These are phyloP conservation scores for Pristionchus maxplancki DNA, from an alignment of 2,888 invertebrate species.

Conservation along the genomic window DNA sequence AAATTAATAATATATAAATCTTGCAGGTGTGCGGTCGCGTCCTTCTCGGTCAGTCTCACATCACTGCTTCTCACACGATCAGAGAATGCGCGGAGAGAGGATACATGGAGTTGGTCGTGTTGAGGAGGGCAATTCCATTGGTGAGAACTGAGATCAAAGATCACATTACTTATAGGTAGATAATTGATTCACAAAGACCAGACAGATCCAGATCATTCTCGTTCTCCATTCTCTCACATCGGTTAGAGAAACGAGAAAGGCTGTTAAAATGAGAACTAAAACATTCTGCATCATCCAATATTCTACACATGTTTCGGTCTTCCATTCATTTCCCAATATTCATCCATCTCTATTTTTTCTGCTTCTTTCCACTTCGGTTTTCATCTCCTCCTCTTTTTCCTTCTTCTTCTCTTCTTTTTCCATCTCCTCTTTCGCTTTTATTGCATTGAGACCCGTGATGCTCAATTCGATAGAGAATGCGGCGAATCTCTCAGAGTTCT, in stretches of 20 bases:
- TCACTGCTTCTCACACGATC: conserved; percentile 96
- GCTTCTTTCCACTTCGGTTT: conserved; percentile 51
- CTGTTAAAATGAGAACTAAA: neutral
- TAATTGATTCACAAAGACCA: no score
- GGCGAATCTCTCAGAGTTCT: neutral
- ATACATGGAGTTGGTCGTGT: conserved; percentile 65
- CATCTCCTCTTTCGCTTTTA: conserved; percentile 49
- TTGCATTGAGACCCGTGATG: conserved; percentile 34
- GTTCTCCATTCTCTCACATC: neutral
- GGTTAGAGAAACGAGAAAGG: neutral
- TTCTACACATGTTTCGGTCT: neutral
- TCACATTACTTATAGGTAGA: no score
- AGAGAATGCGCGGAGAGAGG: conserved; percentile 81
- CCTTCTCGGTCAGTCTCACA: conserved; percentile 93
- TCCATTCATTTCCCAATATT: conserved; percentile 39
- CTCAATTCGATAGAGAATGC: neutral
- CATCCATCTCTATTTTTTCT: conserved; percentile 39
- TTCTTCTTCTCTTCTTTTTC: conserved; percentile 35
- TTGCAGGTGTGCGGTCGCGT: conserved; percentile 93
- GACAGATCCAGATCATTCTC: conserved; percentile 16
- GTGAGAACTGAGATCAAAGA: conserved; percentile 52
- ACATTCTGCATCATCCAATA: neutral
- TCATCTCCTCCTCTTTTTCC: conserved; percentile 50
- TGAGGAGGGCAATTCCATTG: conserved; percentile 59
- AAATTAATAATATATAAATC: neutral